phyloP scores from a whole-genome alignment of 2,888 invertebrate genomes.

The Cosmorhoe ocellata region DNA sequence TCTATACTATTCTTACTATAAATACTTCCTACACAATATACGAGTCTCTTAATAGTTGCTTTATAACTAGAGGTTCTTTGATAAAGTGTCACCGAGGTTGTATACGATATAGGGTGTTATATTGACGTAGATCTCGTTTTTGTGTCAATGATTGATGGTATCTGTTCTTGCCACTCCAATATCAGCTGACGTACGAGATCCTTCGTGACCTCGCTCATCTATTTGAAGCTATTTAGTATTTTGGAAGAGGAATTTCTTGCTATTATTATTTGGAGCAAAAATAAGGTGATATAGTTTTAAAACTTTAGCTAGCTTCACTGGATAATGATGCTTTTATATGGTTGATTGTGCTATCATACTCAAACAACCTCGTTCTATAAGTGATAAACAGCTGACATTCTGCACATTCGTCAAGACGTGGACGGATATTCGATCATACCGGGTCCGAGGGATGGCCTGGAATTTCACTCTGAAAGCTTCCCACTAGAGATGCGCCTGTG shows the following conservation, averaged over 20 bases:
- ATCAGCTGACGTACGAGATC: conserved; percentile 13
- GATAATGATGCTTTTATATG: not conserved
- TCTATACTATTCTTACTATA: too few species aligned
- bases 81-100: conserved; percentile 17
- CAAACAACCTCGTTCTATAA: not conserved
- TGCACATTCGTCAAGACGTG: conserved; percentile 32
- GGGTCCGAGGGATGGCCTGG: conserved; percentile 52
- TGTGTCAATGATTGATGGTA: conserved; percentile 71
- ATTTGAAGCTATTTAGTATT: conserved; percentile 15
- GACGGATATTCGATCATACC: conserved; percentile 64
- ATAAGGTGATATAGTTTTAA: not conserved
- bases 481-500: conserved; percentile 16
- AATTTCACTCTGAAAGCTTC: conserved; percentile 74
- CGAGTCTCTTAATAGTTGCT: conserved; percentile 6
- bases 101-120: conserved; percentile 46
- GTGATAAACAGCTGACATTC: conserved; percentile 21
- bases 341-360: not conserved
- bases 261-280: not conserved
- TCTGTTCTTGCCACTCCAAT: conserved; percentile 35
- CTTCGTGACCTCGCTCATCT: conserved; percentile 35
- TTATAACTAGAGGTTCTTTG: conserved; percentile 7
- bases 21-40: not conserved
- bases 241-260: not conserved
- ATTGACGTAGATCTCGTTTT: conserved; percentile 64
- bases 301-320: too few species aligned